These are phyloP conservation scores for Apocrypta bakeri DNA, from an alignment of 1,140 invertebrate genomes.

Conservation along the genomic window DNA sequence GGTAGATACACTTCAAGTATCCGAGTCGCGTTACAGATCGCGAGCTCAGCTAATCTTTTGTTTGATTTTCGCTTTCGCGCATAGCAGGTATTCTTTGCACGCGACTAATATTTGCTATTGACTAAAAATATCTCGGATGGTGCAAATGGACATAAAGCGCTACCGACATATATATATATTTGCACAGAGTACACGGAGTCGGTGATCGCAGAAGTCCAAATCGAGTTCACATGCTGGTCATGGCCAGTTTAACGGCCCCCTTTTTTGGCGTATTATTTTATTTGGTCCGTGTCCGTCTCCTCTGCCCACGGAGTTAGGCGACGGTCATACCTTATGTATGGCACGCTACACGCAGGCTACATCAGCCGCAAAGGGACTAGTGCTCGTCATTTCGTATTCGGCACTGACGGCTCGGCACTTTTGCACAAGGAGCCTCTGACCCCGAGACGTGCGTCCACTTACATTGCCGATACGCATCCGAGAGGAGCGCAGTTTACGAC, in stretches of 20 bases:
- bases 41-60: no score
- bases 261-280: conserved; percentile 4
- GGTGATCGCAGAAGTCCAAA: not conserved
- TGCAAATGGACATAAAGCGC: not conserved
- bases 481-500: conserved; percentile 1
- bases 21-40: no score
- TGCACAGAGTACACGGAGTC: not conserved
- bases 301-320: conserved; percentile 19
- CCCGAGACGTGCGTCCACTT: conserved; percentile 41
- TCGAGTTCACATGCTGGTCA: no score
- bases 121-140: not conserved
- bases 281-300: not conserved
- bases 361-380: conserved; percentile 35
- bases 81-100: not conserved
- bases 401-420: conserved; percentile 67
- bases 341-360: conserved; percentile 50
- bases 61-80: no score
- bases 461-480: not conserved
- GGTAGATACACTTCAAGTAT: no score
- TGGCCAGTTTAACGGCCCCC: not conserved
- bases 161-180: not conserved
- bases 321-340: conserved; percentile 69
- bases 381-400: conserved; percentile 68
- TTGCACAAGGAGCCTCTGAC: conserved; percentile 58
- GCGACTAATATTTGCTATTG: not conserved